phyloP scores from a whole-genome alignment of 1,140 invertebrate species.

The Andrena cerasifolii region DNA sequence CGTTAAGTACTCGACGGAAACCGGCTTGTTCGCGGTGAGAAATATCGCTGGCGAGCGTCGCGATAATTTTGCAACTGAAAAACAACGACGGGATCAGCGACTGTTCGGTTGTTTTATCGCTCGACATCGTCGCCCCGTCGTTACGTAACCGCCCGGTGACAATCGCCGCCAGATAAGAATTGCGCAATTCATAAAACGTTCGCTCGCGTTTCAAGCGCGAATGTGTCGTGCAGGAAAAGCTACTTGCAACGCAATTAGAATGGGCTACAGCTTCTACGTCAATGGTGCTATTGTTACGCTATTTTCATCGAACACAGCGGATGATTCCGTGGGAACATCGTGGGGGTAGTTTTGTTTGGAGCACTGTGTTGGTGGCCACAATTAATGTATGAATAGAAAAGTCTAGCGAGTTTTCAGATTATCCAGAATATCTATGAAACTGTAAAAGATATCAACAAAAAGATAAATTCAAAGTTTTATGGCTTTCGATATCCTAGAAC shows the following conservation, averaged over 20 bases:
- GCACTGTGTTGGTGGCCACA: too few species aligned
- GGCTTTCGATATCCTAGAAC: too few species aligned
- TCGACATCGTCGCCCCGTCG: background rate
- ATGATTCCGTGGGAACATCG: too few species aligned
- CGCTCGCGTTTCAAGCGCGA: background rate
- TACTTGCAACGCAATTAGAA: background rate
- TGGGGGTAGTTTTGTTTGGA: too few species aligned
- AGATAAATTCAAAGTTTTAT: too few species aligned
- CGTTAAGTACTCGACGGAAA: background rate
- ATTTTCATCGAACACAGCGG: too few species aligned
- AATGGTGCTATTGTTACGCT: too few species aligned
- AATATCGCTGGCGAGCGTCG: background rate
- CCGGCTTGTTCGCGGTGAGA: background rate
- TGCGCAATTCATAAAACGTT: background rate
- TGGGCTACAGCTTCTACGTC: too few species aligned
- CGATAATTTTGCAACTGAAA: background rate
- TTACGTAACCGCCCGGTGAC: slow-evolving; percentile 7
- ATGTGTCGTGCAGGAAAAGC: background rate
- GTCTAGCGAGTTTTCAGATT: too few species aligned
- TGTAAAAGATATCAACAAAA: too few species aligned
- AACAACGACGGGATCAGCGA: background rate
- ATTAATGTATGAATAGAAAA: too few species aligned
- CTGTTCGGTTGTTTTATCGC: background rate
- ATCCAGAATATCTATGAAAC: too few species aligned
- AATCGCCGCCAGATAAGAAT: slow-evolving; percentile 21